Evolutionary conservation across 2,797 vertebrate species (phyloP).

Genomic region (Melanogrammus aeglefinus): DNA sequence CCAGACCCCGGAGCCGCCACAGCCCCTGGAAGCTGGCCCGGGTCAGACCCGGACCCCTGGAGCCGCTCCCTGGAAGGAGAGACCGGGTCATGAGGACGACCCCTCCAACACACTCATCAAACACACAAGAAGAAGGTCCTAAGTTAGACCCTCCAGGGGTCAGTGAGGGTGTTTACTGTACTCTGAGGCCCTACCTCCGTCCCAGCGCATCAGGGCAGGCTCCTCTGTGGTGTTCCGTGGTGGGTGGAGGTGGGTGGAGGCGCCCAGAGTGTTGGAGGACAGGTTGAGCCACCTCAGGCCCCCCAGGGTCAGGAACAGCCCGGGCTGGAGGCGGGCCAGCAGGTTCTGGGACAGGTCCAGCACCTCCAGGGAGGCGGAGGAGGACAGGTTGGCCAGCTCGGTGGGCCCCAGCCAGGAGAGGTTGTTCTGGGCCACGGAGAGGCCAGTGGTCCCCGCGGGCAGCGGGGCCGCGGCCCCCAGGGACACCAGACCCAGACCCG

Average conservation of each 20-base stretch:
- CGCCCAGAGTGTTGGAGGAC: constrained; percentile 85
- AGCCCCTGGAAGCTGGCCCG: constrained; percentile 80
- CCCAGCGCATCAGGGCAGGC: too few species aligned
- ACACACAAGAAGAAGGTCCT: background rate
- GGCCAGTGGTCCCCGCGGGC: constrained; percentile 74
- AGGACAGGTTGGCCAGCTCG: constrained; percentile 81
- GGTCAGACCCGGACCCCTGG: constrained; percentile 67
- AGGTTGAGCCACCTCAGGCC: constrained; percentile 84
- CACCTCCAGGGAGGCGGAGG: constrained; percentile 76
- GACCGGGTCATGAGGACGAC: too few species aligned
- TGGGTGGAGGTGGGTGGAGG: constrained; percentile 44
- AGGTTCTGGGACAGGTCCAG: constrained; percentile 93
- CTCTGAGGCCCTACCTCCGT: background rate
- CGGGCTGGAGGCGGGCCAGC: constrained; percentile 77
- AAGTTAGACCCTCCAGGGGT: background rate
- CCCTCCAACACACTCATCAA: background rate
- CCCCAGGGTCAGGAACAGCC: constrained; percentile 78
- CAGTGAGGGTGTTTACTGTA: too few species aligned
- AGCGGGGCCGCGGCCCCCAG: constrained; percentile 69
- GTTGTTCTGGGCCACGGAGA: constrained; percentile 87
- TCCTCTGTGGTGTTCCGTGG: constrained; percentile 72
- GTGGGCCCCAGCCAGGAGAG: constrained; percentile 76
- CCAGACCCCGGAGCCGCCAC: constrained; percentile 77
- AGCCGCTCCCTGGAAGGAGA: too few species aligned
- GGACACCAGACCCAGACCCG: constrained; percentile 77